Evolutionary conservation across 2,113 vertebrate genomes (phyloP).

Genomic region (Mesocricetus auratus): DNA sequence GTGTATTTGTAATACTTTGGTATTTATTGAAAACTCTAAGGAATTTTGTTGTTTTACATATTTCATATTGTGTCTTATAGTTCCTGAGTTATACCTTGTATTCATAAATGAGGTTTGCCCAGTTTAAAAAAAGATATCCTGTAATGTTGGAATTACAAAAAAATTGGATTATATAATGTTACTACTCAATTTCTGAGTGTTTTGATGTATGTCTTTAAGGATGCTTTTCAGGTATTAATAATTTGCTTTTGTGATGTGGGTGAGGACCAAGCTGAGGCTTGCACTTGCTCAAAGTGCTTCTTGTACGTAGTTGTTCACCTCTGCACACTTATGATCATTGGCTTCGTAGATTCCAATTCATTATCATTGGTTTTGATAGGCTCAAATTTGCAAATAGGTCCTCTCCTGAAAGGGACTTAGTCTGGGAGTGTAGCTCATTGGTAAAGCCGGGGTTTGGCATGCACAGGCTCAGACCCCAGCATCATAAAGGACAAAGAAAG

Average conservation of each 20-base stretch:
- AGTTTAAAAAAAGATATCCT: not conserved
- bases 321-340: slow-evolving; percentile 2
- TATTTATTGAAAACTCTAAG: not conserved
- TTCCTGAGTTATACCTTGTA: not conserved
- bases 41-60: slow-evolving; percentile 16
- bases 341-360: not conserved
- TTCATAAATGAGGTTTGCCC: not conserved
- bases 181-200: not conserved
- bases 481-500: not conserved
- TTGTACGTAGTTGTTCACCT: slow-evolving; percentile 30
- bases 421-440: not conserved
- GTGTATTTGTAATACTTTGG: not conserved
- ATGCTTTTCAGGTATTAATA: not conserved
- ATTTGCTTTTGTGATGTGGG: not conserved
- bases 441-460: not conserved
- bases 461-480: not conserved
- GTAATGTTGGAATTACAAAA: not conserved
- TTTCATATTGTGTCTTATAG: slow-evolving; percentile 42
- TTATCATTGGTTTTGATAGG: slow-evolving; percentile 5
- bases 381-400: slow-evolving; percentile 13
- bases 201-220: slow-evolving; percentile 28
- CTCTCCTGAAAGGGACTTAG: not conserved
- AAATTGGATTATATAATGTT: not conserved
- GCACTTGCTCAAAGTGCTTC: not conserved
- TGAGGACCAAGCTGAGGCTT: not conserved